These are phyloP conservation scores for Athripsodes cinereus DNA, from an alignment of 2,888 invertebrate genomes.

Conservation along the genomic window DNA sequence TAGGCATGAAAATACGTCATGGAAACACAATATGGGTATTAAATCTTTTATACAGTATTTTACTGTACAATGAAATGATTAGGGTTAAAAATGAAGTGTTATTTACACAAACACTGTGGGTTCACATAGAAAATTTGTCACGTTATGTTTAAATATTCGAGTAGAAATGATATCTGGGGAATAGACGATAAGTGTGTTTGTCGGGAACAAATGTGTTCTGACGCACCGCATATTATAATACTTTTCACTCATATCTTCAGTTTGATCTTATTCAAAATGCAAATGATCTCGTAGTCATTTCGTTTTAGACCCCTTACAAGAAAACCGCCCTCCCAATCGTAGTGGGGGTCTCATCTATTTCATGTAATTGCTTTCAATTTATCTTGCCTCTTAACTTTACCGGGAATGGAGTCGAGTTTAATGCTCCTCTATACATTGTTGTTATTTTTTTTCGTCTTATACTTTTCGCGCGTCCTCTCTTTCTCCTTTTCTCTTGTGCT, in stretches of 20 bases:
- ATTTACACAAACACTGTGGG: too few relatives aligned
- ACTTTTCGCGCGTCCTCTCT: constrained; percentile 10
- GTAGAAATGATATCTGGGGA: background rate
- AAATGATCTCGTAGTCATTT: constrained; percentile 24
- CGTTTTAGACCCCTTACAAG: constrained; percentile 8
- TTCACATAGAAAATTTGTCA: background rate
- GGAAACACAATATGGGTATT: too few relatives aligned
- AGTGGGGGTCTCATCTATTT: constrained; percentile 25
- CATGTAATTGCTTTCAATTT: constrained; percentile 28
- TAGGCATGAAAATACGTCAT: too few relatives aligned
- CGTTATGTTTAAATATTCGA: background rate
- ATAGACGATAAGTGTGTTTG: constrained; percentile 5
- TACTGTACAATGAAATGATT: too few relatives aligned
- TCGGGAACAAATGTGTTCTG: constrained; percentile 18
- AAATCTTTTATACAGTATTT: too few relatives aligned
- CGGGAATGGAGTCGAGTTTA: constrained; percentile 22
- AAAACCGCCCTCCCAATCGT: constrained; percentile 9
- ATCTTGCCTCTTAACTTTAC: constrained; percentile 26
- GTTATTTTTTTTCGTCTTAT: constrained; percentile 17
- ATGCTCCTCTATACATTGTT: constrained; percentile 20
- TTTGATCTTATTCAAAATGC: constrained; percentile 25
- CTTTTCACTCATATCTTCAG: constrained; percentile 12
- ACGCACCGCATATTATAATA: constrained; percentile 12
- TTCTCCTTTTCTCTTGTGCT: constrained; percentile 14
- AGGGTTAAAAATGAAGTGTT: too few relatives aligned